phyloP scores from a whole-genome alignment of 2,888 invertebrate species.

The Drosophila meridiana region DNA sequence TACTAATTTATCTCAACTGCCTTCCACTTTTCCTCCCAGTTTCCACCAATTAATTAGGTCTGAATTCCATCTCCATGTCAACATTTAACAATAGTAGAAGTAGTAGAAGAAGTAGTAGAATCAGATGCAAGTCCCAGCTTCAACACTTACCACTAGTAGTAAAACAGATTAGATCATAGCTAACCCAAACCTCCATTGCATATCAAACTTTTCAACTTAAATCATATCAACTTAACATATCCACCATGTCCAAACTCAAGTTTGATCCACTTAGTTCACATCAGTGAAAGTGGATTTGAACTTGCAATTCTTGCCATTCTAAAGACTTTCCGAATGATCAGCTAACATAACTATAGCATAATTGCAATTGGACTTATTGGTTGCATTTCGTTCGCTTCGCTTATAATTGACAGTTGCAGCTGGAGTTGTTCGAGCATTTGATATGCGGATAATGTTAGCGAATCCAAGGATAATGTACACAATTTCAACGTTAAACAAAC shows the following conservation, averaged over 20 bases:
- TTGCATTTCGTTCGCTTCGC: conserved; percentile 1
- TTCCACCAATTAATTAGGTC: no score
- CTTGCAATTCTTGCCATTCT: background rate
- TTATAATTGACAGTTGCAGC: conserved; percentile 39
- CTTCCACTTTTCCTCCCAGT: no score
- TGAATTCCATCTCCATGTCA: no score
- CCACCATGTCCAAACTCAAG: background rate
- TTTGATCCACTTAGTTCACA: background rate
- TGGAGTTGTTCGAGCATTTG: conserved; percentile 29
- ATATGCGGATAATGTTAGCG: conserved; percentile 43
- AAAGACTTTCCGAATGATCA: background rate
- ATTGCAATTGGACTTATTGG: background rate
- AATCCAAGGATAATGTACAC: conserved; percentile 55
- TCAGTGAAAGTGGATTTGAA: background rate
- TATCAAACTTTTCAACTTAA: background rate
- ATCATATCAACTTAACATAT: background rate
- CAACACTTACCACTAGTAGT: no score
- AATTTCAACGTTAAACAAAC: conserved; percentile 57
- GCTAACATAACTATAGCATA: background rate
- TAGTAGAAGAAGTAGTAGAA: no score
- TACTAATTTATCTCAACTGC: no score
- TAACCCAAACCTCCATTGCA: background rate
- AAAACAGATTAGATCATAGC: background rate
- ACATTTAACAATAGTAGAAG: no score
- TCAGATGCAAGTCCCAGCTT: no score